A percentile compares a stretch with the other conserved stretches of the same genome.
Evolutionary conservation across 2,888 invertebrate genomes (phyloP).

Genomic region (Dorcus hopei): DNA sequence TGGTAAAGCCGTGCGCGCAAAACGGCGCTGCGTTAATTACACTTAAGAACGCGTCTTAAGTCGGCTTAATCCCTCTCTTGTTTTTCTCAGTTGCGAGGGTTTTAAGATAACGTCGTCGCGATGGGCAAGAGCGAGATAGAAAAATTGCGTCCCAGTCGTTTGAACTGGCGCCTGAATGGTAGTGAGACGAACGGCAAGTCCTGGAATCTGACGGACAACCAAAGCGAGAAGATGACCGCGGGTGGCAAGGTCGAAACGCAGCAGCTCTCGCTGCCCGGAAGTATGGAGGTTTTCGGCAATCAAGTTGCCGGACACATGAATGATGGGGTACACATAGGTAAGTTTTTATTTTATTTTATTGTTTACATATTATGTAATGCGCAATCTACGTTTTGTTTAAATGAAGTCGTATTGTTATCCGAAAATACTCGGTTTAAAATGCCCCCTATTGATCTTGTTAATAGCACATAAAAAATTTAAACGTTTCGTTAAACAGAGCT

Average conservation of each 20-base stretch:
- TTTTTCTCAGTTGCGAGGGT: neutral
- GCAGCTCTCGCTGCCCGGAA: slow-evolving; percentile 33
- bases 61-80: no score
- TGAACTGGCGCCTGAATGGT: slow-evolving; percentile 2
- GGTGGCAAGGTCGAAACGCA: neutral
- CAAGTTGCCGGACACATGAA: slow-evolving; percentile 68
- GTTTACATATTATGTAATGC: neutral
- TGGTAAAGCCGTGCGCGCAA: no score
- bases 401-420: no score
- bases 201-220: slow-evolving; percentile 5
- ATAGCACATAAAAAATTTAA: no score
- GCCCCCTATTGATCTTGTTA: no score
- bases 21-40: no score
- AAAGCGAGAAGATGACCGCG: neutral
- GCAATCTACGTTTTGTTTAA: neutral
- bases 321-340: slow-evolving; percentile 56
- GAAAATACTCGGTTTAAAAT: no score
- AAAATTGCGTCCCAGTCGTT: slow-evolving; percentile 10
- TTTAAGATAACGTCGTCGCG: neutral
- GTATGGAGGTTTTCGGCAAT: slow-evolving; percentile 51
- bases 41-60: no score
- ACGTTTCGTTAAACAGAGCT: no score
- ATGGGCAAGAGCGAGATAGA: slow-evolving; percentile 18
- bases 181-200: slow-evolving; percentile 1
- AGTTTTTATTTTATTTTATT: slow-evolving; percentile 30